Base-by-base conservation (phyloP, 2,888 invertebrate species). In the Rosalia funebris region DNA sequence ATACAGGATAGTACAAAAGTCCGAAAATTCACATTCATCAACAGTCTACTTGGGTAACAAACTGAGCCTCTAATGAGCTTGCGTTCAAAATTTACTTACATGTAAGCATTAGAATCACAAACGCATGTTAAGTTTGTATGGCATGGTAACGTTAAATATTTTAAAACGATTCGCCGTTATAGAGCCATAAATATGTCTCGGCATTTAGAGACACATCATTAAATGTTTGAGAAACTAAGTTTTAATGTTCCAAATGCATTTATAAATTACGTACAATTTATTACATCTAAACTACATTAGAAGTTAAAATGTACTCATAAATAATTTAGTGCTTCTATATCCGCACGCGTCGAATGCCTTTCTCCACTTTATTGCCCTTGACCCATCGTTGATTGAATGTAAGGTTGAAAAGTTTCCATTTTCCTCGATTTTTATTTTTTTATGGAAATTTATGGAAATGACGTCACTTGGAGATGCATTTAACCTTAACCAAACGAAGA, bases 221-320 rank as follows among this genome's bases (percentile, higher is more conserved):
- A 48, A 48, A 48, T 34, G 47, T 48, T 36, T 48, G 15, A 34
- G 19, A 34, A 36, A 48, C 47, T 48, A 32, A 17, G 36, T 48
- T 48, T 48, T 48, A 48, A 48, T 48, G 47, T 17, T 17, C 36
- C 12, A n/a, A 19, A 48, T 34, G 47, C 17, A 36, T 48, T 36
- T 48, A 48, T 48, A 36, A 48, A 48, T 48, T 48, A 48, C 47
- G n/a, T 15, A 34, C 47, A 34, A 48, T 48, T 48, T 48, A 48
- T 48, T 48, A 36, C 47, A 12, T 12, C 36, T 4, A 17, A 36
- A 16, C 16, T 32, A 32, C 16, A 16, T 46, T 46, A 46, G 44
- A 44, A n/a, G 7, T 14, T 20, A 19, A 5, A 25, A 14, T 20
- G 25, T 14, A 20, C 20, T 44, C 44, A 44, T 44, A 44, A 11